Evolutionary conservation across 2,113 vertebrate genomes (phyloP), one percentile per base, ranked within the genome.

Genomic region (Albula glossodonta): DNA sequence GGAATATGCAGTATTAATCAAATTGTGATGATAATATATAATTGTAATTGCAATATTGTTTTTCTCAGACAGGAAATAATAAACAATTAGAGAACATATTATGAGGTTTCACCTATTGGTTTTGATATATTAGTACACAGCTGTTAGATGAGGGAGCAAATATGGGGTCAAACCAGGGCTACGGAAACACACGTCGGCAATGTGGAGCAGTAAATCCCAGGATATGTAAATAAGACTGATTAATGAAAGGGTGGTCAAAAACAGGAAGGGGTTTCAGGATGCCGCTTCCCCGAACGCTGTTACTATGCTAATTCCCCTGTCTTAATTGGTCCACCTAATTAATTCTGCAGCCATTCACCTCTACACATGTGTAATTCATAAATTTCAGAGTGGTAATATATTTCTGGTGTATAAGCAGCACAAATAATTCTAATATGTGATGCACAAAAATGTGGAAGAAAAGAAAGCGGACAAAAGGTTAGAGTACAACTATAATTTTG

Each of bases 71-170:
- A 66, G 17, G 2, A 66, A 66, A 22, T 66, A 66, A 66, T 66
- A 60, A 60, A 13, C 82, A 77, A 41, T 41, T 41, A 41, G 31
- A 41, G 31, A 41, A 41, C 31, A 41, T 41, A 41, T 41, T 41
- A 41, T 41, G 31, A 41, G 31, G 17, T 86, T 84, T 84, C 81
- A 82, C 5, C 25, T 81, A 74, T 86, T 85, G 63, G 85, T 41
- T 86, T 77, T 50, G 53, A 79, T 48, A 63, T 74, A 82, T 87
- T 84, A 82, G 87, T 87, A 86, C 17, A 80, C 80, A 83, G 50
- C 51, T 87, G 48, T 57, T 19, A 25, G 79, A 51, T 60, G 60
- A n/a, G 10, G 57, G 50, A 41, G 51, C 10, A 77, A 80, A 51
- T 63, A 52, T 60, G 51, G 83, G 56, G 56, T 50, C 53, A 52